Evolutionary conservation across 2,797 vertebrate genomes (phyloP).

Genomic region (Apogon hyalosoma): DNA sequence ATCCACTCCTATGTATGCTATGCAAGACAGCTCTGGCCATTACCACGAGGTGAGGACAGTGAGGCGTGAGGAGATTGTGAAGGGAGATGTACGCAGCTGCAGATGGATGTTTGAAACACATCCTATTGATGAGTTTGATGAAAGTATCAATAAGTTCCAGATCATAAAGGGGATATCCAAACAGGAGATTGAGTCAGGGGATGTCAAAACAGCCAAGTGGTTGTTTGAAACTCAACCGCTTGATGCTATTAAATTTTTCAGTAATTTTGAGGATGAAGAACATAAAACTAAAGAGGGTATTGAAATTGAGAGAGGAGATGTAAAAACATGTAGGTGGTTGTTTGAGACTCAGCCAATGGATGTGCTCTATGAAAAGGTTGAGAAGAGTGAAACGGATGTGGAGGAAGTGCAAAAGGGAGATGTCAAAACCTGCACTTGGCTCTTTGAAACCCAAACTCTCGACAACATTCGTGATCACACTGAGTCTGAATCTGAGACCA

Average conservation of each 20-base stretch:
- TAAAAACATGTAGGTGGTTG: slow-evolving; percentile 92
- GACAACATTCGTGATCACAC: slow-evolving; percentile 89
- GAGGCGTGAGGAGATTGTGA: slow-evolving; percentile 92
- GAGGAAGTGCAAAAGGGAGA: slow-evolving; percentile 90
- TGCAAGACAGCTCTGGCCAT: slow-evolving; percentile 92
- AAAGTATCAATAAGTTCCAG: slow-evolving; percentile 91
- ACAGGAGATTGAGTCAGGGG: slow-evolving; percentile 91
- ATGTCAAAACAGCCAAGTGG: slow-evolving; percentile 96
- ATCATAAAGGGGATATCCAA: slow-evolving; percentile 95
- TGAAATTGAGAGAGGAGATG: slow-evolving; percentile 90
- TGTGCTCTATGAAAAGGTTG: slow-evolving; percentile 90
- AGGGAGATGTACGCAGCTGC: slow-evolving; percentile 91
- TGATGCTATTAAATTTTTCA: slow-evolving; percentile 89
- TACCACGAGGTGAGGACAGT: slow-evolving; percentile 94
- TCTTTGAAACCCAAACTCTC: slow-evolving; percentile 93
- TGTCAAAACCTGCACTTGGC: slow-evolving; percentile 92
- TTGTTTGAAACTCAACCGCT: slow-evolving; percentile 94
- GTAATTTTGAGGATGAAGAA: slow-evolving; percentile 83
- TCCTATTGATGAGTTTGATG: slow-evolving; percentile 93
- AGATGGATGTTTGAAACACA: slow-evolving; percentile 96
- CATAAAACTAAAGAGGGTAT: slow-evolving; percentile 72
- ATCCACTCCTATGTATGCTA: slow-evolving; percentile 91
- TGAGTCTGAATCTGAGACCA: slow-evolving; percentile 82
- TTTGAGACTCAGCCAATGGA: slow-evolving; percentile 97
- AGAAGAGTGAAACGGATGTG: slow-evolving; percentile 73